Evolutionary conservation across 2,888 invertebrate genomes (phyloP).

Genomic region (Agrochola lota): DNA sequence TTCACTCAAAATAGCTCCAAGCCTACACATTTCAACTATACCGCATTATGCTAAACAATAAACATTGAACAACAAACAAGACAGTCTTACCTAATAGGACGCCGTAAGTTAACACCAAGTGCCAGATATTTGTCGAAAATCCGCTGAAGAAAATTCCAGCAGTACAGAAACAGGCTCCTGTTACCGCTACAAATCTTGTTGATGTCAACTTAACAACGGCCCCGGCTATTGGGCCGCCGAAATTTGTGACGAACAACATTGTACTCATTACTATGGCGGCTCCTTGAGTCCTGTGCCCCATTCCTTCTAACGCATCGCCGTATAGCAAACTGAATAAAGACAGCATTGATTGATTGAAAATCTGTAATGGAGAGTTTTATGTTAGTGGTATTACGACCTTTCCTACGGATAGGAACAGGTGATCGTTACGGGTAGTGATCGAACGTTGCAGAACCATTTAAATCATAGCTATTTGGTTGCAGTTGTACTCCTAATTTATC

Average conservation of each 20-base stretch:
- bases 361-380: conserved; percentile 82
- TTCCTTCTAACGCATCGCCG: conserved; percentile 91
- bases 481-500: too few relatives aligned
- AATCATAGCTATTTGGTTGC: neutral
- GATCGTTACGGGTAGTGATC: neutral
- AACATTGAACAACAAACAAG: conserved; percentile 57
- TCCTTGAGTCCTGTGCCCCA: conserved; percentile 92
- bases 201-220: conserved; percentile 90
- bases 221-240: conserved; percentile 93
- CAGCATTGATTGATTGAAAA: conserved; percentile 93
- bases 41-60: conserved; percentile 56
- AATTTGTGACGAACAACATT: conserved; percentile 92
- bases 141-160: conserved; percentile 86
- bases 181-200: conserved; percentile 84
- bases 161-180: conserved; percentile 83
- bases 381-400: neutral
- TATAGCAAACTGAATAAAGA: conserved; percentile 93
- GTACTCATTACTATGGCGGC: conserved; percentile 93
- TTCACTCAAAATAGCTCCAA: conserved; percentile 12
- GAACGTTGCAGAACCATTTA: neutral
- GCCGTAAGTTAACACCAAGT: conserved; percentile 87
- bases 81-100: conserved; percentile 84
- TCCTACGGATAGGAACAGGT: neutral
- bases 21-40: conserved; percentile 15
- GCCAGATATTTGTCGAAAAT: conserved; percentile 84